Percentiles rank a stretch among this genome's conserved stretches.
These are phyloP conservation scores for Poicephalus meyeri DNA, from an alignment of 2,113 vertebrate genomes.

Conservation along the genomic window DNA sequence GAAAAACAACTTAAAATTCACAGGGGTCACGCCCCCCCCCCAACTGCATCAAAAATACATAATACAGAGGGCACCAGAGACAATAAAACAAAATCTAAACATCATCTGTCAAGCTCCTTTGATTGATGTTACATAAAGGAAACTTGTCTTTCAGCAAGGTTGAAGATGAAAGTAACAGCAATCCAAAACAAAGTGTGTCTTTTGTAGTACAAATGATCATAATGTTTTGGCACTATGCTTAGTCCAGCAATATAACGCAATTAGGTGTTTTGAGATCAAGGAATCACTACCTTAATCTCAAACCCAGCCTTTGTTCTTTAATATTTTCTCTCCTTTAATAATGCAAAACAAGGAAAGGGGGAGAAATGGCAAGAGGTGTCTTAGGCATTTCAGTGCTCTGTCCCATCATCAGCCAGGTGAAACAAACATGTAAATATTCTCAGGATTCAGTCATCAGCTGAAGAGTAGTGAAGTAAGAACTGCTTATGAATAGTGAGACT, in stretches of 20 bases:
- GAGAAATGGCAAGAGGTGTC: not conserved
- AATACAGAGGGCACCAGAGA: not conserved
- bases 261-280: conserved; percentile 1
- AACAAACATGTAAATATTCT: not conserved
- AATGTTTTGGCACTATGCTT: not conserved
- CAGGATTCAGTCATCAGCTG: not conserved
- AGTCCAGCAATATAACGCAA: not conserved
- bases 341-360: not conserved
- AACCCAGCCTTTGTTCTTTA: not conserved
- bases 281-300: not conserved
- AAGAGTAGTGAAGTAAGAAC: not conserved
- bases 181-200: not conserved
- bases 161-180: not conserved
- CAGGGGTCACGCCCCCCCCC: not conserved
- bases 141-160: not conserved
- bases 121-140: not conserved
- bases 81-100: not conserved
- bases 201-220: not conserved
- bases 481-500: not conserved
- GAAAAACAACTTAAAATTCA: not conserved
- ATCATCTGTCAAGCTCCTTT: not conserved
- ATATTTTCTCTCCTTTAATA: not conserved
- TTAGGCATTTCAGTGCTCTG: not conserved
- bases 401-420: not conserved
- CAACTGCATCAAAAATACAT: not conserved